Evolutionary conservation across 2,797 vertebrate species (phyloP).

Genomic region (Enoplosus armatus): DNA sequence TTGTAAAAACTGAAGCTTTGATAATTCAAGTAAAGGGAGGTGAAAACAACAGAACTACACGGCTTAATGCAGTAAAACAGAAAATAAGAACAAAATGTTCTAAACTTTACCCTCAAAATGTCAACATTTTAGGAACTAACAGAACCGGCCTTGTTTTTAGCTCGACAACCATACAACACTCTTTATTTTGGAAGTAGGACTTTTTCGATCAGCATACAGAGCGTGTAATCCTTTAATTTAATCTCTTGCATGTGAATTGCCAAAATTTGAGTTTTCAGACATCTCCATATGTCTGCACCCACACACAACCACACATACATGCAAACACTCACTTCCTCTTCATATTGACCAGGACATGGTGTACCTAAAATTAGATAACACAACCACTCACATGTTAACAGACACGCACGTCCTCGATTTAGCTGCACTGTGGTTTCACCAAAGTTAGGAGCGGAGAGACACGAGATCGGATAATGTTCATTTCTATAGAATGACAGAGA

Average conservation of each 20-base stretch:
- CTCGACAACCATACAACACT: not conserved
- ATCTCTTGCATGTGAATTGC: too few relatives aligned
- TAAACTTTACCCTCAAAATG: conserved; percentile 9
- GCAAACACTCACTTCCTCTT: conserved; percentile 50
- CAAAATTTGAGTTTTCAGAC: not conserved
- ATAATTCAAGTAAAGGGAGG: not conserved
- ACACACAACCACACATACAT: not conserved
- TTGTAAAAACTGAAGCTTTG: not conserved
- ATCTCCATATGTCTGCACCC: not conserved
- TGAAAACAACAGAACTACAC: not conserved
- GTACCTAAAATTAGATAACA: conserved; percentile 38
- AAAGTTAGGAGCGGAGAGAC: not conserved
- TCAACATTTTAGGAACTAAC: not conserved
- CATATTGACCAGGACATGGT: conserved; percentile 30
- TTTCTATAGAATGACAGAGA: not conserved
- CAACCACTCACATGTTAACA: conserved; percentile 29
- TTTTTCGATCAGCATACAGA: not conserved
- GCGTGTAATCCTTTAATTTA: not conserved
- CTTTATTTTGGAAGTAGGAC: not conserved
- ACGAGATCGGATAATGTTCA: not conserved
- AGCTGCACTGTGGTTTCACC: conserved; percentile 2
- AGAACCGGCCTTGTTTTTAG: not conserved
- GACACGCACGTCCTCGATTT: conserved; percentile 9
- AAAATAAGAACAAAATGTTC: too few relatives aligned
- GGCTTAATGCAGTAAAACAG: not conserved